Evolutionary conservation across 2,113 vertebrate species (phyloP), one percentile per base, ranked within the genome.

Genomic region (Mormyrus lacerda): DNA sequence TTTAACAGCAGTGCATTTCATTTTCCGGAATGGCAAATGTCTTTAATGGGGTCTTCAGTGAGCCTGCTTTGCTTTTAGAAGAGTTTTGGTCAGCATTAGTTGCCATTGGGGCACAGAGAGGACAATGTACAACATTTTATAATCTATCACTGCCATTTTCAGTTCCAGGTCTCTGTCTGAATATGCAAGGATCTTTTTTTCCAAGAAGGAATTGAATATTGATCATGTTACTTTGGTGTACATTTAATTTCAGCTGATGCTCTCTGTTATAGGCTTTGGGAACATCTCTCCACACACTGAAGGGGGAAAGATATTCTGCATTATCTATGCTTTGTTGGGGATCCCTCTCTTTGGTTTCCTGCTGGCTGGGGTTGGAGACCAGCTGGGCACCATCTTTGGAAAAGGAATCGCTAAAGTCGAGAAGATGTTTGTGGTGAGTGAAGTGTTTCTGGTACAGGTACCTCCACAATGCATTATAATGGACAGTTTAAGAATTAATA

Each of bases 341-440:
- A 99, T 99, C 90, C 98, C 98, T 48, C 95, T 99, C 53, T 99
- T 99, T 91, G 98, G 98, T 89, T 98, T 99, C 94, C 95, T 99
- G 1, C 94, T 99, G 95, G 98, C 98, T 87, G 98, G 98, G 90
- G 97, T 99, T 88, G 98, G 98, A 92, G 98, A 99, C 93, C 98
- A 99, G 92, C 95, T 99, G 27, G 98, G 98, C 88, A 99, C 98
- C 73, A 98, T 99, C 93, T 99, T 99, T 89, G 97, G 97, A 91
- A 99, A 99, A 92, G 97, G 97, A 92, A 98, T 98, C 45, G 97
- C 97, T 91, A 97, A 96, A 96, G 97, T 98, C 91, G 98, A 99
- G 95, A 98, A 97, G 90, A 97, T 97, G 21, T 98, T 98, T 95
- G 96, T 97, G 95, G 97, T 98, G 94, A 97, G 98, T 97, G 15